Evolutionary conservation across 1,140 invertebrate species (phyloP), one percentile per base, ranked within the genome.

Genomic region (Nylanderia fulva): DNA sequence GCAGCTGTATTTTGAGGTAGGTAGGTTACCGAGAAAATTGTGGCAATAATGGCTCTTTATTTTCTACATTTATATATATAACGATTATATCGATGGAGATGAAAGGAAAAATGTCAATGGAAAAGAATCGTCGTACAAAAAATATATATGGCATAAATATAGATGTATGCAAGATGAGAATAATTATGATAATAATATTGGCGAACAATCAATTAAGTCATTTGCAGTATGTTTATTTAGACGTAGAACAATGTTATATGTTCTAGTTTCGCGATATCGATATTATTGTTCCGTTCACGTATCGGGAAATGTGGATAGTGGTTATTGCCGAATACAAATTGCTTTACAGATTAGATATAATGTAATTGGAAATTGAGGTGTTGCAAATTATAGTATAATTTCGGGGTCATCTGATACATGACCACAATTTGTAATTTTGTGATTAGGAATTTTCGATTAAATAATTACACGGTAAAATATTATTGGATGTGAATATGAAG

Each of bases 1-100:
- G 90, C 96, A 97, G 69, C 91, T 96, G 3, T 96, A 96, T 90
- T 96, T 96, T 84, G 96, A 97, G 93, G 95, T 95, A 87, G 86
- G 83, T 95, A 87, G 86, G 75, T 21, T 29, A 18, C 0, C 9
- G 18, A 39, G 9, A n/a, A n/a, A n/a, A n/a, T n/a, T 8, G 8
- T 33, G 29, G 29, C 9, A 11, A 2, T 27, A 29, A 68, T 54
- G 13, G 8, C 68, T 79, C 52, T 79, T 68, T 79, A 29, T 15
- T 29, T 29, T 3, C 7, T 18, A 27, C n/a, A n/a, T 18, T 36
- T 1, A 11, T 29, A 48, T 48, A 27, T 54, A 8, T 3, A 18
- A 1, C 29, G 15, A 56, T 54, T 74, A n/a, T 74, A 24, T 3
- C 15, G 13, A 74, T 36, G 1, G 2, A 8, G 36, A 42, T 13